Evolutionary conservation across 2,797 vertebrate genomes (phyloP), one percentile per base, ranked within the genome.

Genomic region (Characodon lateralis): DNA sequence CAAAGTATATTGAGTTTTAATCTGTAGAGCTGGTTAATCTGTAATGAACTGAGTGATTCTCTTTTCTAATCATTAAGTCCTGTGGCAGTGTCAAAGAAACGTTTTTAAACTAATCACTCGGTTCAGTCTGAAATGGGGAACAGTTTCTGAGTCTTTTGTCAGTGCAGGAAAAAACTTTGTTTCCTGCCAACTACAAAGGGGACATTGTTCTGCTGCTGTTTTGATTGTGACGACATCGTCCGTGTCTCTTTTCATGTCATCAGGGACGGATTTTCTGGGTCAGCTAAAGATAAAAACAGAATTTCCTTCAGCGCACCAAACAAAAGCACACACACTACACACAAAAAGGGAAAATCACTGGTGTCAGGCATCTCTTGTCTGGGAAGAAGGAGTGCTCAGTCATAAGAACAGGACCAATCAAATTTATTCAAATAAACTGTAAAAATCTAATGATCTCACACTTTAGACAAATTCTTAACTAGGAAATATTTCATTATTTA

Each of bases 181-280:
- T 87, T 79, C 68, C 70, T 74, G n/a, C 77, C 68, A 76, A 58
- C 39, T 70, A 86, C 70, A 91, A 83, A 90, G 89, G 80, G 80
- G 83, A 71, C 86, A 86, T 90, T 92, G 88, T 92, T 85, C 82
- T 76, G 78, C 73, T 68, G 58, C 72, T 58, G 76, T 84, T 87
- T 78, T 85, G 72, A 82, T 80, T n/a, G 6, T 56, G 78, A 80
- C 79, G 79, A 81, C 76, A 81, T 87, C 88, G 79, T 88, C 76
- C 84, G 39, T 79, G 80, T 72, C 56, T 35, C 56, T 61, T 78
- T 86, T 82, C 31, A 71, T 77, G 82, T 85, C 72, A 78, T 58
- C 46, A 10, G 73, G 53, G 73, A 80, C 26, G 78, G 68, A 80
- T 80, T 79, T 80, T 59, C 48, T 53, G 68, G 48, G 77, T 84